These are phyloP conservation scores for Camptogramma bilineatum DNA, from an alignment of 2,888 invertebrate species.

Conservation along the genomic window DNA sequence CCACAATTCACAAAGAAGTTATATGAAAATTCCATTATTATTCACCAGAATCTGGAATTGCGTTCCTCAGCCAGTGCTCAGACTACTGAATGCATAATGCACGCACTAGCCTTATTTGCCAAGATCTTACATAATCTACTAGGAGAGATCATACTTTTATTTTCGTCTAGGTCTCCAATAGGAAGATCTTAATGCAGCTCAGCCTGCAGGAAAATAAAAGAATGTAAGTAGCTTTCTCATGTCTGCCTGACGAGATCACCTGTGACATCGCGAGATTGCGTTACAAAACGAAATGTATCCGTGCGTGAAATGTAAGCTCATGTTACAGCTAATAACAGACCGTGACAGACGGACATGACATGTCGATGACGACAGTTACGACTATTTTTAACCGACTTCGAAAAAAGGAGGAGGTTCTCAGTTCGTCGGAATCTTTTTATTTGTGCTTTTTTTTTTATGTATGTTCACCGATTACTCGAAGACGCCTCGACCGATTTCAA, in stretches of 20 bases:
- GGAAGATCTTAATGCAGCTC: neutral
- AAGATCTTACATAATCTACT: too few species aligned
- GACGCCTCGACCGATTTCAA: too few species aligned
- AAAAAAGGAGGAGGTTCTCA: too few species aligned
- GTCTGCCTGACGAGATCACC: slow-evolving; percentile 17
- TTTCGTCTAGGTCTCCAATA: neutral
- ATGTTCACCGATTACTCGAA: too few species aligned
- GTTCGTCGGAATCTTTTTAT: too few species aligned
- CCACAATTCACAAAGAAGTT: slow-evolving; percentile 25
- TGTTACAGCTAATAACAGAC: slow-evolving; percentile 29
- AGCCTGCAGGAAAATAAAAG: too few species aligned
- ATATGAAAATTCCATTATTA: slow-evolving; percentile 23
- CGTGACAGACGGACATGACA: slow-evolving; percentile 31
- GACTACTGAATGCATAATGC: neutral
- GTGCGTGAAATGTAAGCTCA: slow-evolving; percentile 45
- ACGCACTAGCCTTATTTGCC: neutral
- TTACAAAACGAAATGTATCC: slow-evolving; percentile 42
- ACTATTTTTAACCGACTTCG: too few species aligned
- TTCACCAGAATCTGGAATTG: slow-evolving; percentile 6
- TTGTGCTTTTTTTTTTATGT: too few species aligned
- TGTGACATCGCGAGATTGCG: slow-evolving; percentile 24
- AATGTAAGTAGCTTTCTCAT: slow-evolving; percentile 3
- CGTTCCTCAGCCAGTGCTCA: slow-evolving; percentile 1
- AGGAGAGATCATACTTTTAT: neutral
- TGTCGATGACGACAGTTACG: slow-evolving; percentile 26